Base-by-base conservation (phyloP, 2,797 vertebrate species). In the Petrocephalus sullivani region DNA sequence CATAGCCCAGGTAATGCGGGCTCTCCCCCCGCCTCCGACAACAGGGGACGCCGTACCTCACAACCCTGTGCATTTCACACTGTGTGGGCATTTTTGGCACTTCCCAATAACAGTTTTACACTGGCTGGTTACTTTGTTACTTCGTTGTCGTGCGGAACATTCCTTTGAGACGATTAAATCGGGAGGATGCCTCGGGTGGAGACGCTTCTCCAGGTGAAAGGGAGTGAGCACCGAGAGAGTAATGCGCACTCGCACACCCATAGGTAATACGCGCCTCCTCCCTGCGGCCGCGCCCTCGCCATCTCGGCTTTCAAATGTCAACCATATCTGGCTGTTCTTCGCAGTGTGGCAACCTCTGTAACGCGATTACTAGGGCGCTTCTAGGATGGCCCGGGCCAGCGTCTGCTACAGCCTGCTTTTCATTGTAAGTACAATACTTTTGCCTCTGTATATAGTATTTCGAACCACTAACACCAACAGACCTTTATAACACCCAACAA, bases 281-380 rank as follows among this genome's bases (percentile, higher is more conserved):
- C 81, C n/a, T 21, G 23, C 5, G 41, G 54, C 81, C 81, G 21
- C 81, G 54, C 81, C 81, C 51, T 54, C 46, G 4, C 54, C 46
- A 23, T 53, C 51, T 84, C 41, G n/a, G 81, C 51, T 84, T 84
- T 84, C 46, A 84, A 23, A 84, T 84, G 81, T 84, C 81, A 84
- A 84, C 81, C 51, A 51, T 53, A 83, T 51, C 81, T 23, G 19
- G 49, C 8, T 54, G 46, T 83, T 51, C 21, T 12, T 10, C 81
- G 46, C 81, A 84, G 81, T 84, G 51, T 54, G 46, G 10, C 78
- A 10, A 49, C n/a, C 9, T 51, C 78, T 84, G 14, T 82, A 23
- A 84, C 81, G 81, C 46, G 51, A 53, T 84, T 49, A 23, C 81
- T 54, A 23, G 81, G 81, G 21, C 49, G 10, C 21, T 84, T 54